Evolutionary conservation across 2,888 invertebrate species (phyloP).

Genomic region (Hymenopus coronatus): DNA sequence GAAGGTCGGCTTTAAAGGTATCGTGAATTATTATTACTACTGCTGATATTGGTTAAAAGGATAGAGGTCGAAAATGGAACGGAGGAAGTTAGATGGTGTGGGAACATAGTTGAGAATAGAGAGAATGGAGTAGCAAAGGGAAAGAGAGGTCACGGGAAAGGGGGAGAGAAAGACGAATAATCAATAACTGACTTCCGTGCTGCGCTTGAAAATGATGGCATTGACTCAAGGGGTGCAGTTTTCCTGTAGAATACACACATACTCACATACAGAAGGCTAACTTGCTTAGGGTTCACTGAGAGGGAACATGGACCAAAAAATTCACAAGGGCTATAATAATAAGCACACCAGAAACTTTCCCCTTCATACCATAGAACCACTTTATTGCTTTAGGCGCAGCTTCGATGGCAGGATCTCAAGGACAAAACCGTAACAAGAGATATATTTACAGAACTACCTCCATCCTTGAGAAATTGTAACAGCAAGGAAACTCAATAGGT

Average conservation of each 20-base stretch:
- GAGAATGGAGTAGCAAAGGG: background rate
- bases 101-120: background rate
- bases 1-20: background rate
- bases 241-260: background rate
- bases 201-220: slow-evolving; percentile 16
- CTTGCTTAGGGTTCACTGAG: background rate
- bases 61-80: background rate
- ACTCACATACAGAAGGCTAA: background rate
- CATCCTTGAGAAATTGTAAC: background rate
- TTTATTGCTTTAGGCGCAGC: background rate
- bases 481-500: background rate
- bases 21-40: background rate
- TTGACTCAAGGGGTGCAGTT: background rate
- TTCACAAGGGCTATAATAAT: background rate
- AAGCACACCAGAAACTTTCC: background rate
- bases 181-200: slow-evolving; percentile 29
- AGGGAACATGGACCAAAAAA: background rate
- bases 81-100: background rate
- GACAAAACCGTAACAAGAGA: background rate
- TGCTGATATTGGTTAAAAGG: background rate
- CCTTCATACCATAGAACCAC: background rate
- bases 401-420: background rate
- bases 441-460: background rate
- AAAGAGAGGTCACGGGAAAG: background rate
- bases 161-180: slow-evolving; percentile 22